Base-by-base conservation (phyloP, 2,113 vertebrate genomes). In the Vanacampus margaritifer region DNA sequence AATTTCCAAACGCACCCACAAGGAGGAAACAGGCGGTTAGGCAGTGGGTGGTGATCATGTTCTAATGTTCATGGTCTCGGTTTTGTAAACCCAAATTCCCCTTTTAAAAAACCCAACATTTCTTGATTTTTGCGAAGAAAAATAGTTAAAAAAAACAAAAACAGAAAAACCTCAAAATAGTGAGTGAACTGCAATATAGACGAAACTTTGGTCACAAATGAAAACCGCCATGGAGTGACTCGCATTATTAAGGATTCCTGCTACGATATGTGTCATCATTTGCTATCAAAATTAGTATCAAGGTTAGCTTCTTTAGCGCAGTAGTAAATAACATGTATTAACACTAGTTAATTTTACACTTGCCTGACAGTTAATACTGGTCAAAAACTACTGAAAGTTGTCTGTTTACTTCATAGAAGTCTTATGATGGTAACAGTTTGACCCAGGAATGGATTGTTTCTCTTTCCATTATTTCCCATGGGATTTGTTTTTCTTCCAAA, bases 401-500 rank as follows among this genome's bases (percentile, higher is more conserved):
- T 16, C 56, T 2, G 17, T 35, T 14, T 23, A 37, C 8, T 9
- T 43, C 3, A 17, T 16, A 14, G 23, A 62, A 10, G n/a, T 41
- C 39, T 23, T 21, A n/a, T 39, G 59, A 23, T 19, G 19, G 9
- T 14, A 7, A 39, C 23, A 24, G 60, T 43, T 62, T 43, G 37
- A 24, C 11, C 23, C 37, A 26, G n/a, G 39, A 16, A 62, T 24
- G 39, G 23, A 62, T 43, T 62, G 24, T 16, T 62, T 26, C 23
- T 61, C 23, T 37, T 61, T 62, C 8, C 37, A 1, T 43, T 41
- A 24, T 43, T 62, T 62, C 60, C 37, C 14, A 17, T 45, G 60
- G 60, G 60, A 62, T 43, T 17, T 65, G 17, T 46, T 46, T n/a
- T 50, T 64, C 28, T 48, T 13, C 63, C 23, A 32, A 41, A 64